Percentiles rank a stretch among this genome's conserved stretches.
Conservation (phyloP, 2,797 vertebrate species). For the Hyperoplus lanceolatus region DNA sequence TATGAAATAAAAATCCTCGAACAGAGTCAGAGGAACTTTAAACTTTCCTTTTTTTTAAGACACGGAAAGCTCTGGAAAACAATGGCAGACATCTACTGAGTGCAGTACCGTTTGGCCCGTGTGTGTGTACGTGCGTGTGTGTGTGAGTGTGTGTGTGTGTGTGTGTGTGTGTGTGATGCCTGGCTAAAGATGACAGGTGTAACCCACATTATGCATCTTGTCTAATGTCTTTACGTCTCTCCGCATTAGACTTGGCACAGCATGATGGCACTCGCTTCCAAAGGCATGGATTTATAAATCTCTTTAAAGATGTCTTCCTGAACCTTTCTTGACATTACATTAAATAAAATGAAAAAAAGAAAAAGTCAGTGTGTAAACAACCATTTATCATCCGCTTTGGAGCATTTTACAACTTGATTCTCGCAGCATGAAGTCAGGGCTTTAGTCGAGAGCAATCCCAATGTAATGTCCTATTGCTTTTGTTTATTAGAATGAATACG, state of each 20-base stretch:
- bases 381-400: constrained; percentile 55
- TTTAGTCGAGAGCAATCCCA: constrained; percentile 62
- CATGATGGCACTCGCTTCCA: constrained; percentile 46
- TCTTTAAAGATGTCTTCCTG: constrained; percentile 26
- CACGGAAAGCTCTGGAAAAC: constrained; percentile 35
- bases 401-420: constrained; percentile 50
- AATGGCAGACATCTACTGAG: constrained; percentile 10
- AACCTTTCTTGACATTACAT: constrained; percentile 16
- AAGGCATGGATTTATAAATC: constrained; percentile 51
- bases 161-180: constrained; percentile 38
- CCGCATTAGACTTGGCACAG: constrained; percentile 53
- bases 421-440: constrained; percentile 49
- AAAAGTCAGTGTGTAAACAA: constrained; percentile 33
- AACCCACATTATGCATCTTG: constrained; percentile 62
- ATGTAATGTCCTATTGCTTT: constrained; percentile 54
- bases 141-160: constrained; percentile 34
- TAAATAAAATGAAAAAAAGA: constrained; percentile 25
- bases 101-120: constrained; percentile 21
- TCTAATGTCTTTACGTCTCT: constrained; percentile 59
- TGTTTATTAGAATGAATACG: constrained; percentile 40
- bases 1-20: constrained; percentile 60
- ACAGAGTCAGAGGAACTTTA: constrained; percentile 28
- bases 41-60: constrained; percentile 22
- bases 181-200: constrained; percentile 63
- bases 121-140: constrained; percentile 34